Evolutionary conservation across 1,140 invertebrate genomes (phyloP).

Genomic region (Calephelis virginiensis): DNA sequence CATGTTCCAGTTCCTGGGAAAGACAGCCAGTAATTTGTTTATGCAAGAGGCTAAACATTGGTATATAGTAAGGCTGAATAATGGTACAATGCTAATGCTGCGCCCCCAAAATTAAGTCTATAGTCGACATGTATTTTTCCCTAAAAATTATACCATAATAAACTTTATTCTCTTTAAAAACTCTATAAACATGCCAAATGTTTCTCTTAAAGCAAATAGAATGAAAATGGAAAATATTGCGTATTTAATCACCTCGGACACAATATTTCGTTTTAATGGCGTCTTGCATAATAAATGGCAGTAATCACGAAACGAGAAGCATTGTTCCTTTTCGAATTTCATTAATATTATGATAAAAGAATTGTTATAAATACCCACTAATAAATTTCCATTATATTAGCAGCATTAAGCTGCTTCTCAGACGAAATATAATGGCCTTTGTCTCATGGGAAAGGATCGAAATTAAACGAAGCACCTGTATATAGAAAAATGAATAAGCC

Average conservation of each 20-base stretch:
- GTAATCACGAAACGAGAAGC: slow-evolving; percentile 9
- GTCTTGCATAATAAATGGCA: slow-evolving; percentile 10
- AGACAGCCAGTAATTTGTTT: no score
- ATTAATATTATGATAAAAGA: slow-evolving; percentile 13
- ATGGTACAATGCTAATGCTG: no score
- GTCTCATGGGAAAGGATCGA: slow-evolving; percentile 34
- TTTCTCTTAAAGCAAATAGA: not conserved
- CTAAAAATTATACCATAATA: no score
- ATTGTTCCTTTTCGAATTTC: slow-evolving; percentile 8
- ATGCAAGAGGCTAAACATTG: no score
- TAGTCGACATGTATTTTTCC: no score
- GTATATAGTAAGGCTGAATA: no score
- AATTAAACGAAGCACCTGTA: slow-evolving; percentile 41
- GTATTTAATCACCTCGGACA: slow-evolving; percentile 10
- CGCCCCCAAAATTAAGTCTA: no score
- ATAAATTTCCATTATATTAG: slow-evolving; percentile 15
- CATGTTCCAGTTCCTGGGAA: no score
- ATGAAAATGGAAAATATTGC: slow-evolving; percentile 5
- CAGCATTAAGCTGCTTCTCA: slow-evolving; percentile 17
- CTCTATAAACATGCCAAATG: no score
- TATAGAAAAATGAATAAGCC: slow-evolving; percentile 45
- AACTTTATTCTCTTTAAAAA: no score
- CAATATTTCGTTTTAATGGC: slow-evolving; percentile 11
- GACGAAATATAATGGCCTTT: slow-evolving; percentile 30
- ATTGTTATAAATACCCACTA: slow-evolving; percentile 9